Evolutionary conservation across 2,113 vertebrate genomes (phyloP), one percentile per base, ranked within the genome.

Genomic region (Ochotona princeps): DNA sequence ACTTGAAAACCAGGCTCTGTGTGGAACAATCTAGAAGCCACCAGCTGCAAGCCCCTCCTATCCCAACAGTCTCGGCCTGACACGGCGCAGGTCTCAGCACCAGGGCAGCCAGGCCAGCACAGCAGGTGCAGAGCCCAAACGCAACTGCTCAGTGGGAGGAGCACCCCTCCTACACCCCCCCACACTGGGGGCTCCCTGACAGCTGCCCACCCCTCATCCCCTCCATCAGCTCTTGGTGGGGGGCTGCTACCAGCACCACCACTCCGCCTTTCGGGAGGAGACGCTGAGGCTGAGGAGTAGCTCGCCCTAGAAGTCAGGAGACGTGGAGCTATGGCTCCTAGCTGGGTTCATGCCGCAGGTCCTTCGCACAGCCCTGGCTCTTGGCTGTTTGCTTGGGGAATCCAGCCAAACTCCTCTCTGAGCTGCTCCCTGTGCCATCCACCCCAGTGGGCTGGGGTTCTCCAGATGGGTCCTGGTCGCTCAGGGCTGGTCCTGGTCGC

Each of bases 81-180:
- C 18, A 2, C 1, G 23, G n/a, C 1, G 3, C 12, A 7, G 3
- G 14, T 10, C 0, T 23, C 12, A 7, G 35, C 11, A 8, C 66
- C 72, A 17, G n/a, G 8, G 6, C 38, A 80, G 35, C 18, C 28
- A 32, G n/a, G 80, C 11, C 76, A 6, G 4, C 25, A 4, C 18
- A 30, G 11, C n/a, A 23, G 30, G 28, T 4, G 57, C 49, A 1
- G n/a, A 3, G 38, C 38, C 38, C 38, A 44, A 6, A 44, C 38
- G 6, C 38, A 44, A 44, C 38, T 44, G 38, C 38, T 44, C 38
- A 44, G 38, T 4, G 38, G 38, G 38, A 44, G 38, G 38, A 44
- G 38, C 38, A 44, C 38, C 38, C 38, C 38, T 44, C 4, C 6
- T 44, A 44, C 38, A 44, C 6, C 38, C 38, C 38, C 38, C 38